Evolutionary conservation across 2,888 invertebrate genomes (phyloP).

Genomic region (Ceraclea dissimilis): DNA sequence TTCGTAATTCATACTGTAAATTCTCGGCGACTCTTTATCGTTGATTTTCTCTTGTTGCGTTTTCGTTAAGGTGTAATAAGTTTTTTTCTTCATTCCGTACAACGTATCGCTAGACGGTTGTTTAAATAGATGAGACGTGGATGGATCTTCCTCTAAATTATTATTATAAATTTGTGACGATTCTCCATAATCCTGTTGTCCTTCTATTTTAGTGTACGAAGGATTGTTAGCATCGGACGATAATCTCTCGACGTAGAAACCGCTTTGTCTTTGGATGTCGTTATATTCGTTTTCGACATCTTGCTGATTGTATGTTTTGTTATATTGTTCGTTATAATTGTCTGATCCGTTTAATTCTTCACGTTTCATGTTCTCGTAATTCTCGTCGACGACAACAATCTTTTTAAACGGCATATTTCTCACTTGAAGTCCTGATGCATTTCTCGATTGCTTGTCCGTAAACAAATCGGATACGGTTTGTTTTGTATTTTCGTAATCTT

Average conservation of each 20-base stretch:
- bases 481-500: conserved; percentile 18
- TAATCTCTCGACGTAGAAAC: conserved; percentile 7
- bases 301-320: conserved; percentile 4
- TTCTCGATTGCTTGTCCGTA: conserved; percentile 13
- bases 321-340: conserved; percentile 14
- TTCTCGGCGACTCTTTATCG: background rate
- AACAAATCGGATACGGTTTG: conserved; percentile 19
- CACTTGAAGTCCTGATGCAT: conserved; percentile 5
- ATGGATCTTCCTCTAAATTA: background rate
- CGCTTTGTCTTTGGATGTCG: conserved; percentile 3
- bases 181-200: conserved; percentile 1
- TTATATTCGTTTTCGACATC: background rate
- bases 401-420: conserved; percentile 21
- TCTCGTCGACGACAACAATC: conserved; percentile 16
- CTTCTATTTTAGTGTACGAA: conserved; percentile 1
- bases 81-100: conserved; percentile 10
- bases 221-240: background rate
- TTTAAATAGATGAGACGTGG: conserved; percentile 5
- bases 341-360: background rate
- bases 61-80: background rate
- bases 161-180: conserved; percentile 4
- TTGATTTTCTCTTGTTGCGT: background rate
- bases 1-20: background rate
- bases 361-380: conserved; percentile 9
- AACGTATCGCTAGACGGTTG: conserved; percentile 6